These are phyloP conservation scores for Sceliomorpha sp. DNA, from an alignment of 2,888 invertebrate species.

Conservation along the genomic window DNA sequence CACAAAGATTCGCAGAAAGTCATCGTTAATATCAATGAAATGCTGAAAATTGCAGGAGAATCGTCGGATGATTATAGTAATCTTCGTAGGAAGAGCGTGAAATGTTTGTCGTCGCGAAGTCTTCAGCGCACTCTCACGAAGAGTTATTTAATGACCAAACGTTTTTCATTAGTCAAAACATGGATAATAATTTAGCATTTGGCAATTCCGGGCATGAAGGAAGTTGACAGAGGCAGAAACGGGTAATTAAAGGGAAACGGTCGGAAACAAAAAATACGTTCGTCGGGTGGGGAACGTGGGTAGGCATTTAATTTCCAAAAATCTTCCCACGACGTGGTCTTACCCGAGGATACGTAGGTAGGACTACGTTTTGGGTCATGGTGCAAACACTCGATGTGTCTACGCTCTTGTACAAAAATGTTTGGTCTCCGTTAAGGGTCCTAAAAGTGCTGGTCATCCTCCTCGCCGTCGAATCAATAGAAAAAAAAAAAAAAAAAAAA, in stretches of 20 bases:
- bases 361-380: conserved; percentile 45
- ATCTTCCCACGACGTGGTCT: conserved; percentile 44
- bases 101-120: conserved; percentile 17
- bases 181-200: too few species aligned
- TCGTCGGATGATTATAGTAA: conserved; percentile 28
- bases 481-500: conserved; percentile 7
- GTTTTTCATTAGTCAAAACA: too few species aligned
- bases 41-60: conserved; percentile 45
- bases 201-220: too few species aligned
- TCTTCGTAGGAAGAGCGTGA: conserved; percentile 3
- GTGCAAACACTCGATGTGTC: conserved; percentile 74
- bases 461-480: conserved; percentile 22
- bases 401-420: conserved; percentile 70
- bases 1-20: conserved; percentile 42
- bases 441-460: conserved; percentile 51
- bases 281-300: too few species aligned
- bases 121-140: too few species aligned
- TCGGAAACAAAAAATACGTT: too few species aligned
- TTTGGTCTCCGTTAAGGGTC: conserved; percentile 67
- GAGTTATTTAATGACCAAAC: too few species aligned
- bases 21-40: conserved; percentile 72
- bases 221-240: too few species aligned
- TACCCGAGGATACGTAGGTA: conserved; percentile 21
- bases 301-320: conserved; percentile 19
- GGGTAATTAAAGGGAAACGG: too few species aligned